These are phyloP conservation scores for Trachelus troglodyta DNA, from an alignment of 2,888 invertebrate genomes.

Conservation along the genomic window DNA sequence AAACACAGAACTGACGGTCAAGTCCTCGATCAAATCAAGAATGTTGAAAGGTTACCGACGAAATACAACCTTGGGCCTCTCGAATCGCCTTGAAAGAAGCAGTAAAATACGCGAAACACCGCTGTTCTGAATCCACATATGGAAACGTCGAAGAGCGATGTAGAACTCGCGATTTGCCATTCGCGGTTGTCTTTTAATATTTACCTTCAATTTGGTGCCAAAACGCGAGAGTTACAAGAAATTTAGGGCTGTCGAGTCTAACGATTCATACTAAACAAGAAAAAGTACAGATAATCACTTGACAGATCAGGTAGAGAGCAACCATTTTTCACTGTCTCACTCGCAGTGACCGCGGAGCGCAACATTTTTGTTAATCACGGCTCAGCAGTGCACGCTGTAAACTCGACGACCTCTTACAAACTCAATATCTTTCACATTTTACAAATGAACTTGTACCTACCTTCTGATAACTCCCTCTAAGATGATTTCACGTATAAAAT, in stretches of 20 bases:
- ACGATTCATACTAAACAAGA: slow-evolving; percentile 38
- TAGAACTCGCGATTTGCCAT: background rate
- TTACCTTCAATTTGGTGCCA: slow-evolving; percentile 46
- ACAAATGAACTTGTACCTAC: slow-evolving; percentile 35
- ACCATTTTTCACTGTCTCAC: slow-evolving; percentile 48
- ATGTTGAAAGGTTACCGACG: slow-evolving; percentile 36
- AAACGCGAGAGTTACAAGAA: slow-evolving; percentile 32
- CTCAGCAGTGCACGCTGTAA: background rate
- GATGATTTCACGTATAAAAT: slow-evolving; percentile 39
- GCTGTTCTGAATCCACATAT: slow-evolving; percentile 40
- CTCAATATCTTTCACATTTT: background rate
- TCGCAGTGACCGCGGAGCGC: slow-evolving; percentile 29
- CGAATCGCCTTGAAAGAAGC: slow-evolving; percentile 41
- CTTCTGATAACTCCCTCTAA: slow-evolving; percentile 31
- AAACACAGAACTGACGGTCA: slow-evolving; percentile 18
- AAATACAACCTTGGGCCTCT: slow-evolving; percentile 48
- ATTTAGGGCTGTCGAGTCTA: slow-evolving; percentile 38
- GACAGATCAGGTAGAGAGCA: slow-evolving; percentile 49
- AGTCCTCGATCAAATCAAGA: slow-evolving; percentile 12
- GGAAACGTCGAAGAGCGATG: slow-evolving; percentile 22
- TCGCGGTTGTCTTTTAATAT: slow-evolving; percentile 11
- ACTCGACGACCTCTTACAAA: slow-evolving; percentile 13
- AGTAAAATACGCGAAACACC: slow-evolving; percentile 29
- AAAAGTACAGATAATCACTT: slow-evolving; percentile 39
- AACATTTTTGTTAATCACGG: slow-evolving; percentile 26